Base-by-base conservation (phyloP, 2,797 vertebrate genomes). In the Florisuga fusca region DNA sequence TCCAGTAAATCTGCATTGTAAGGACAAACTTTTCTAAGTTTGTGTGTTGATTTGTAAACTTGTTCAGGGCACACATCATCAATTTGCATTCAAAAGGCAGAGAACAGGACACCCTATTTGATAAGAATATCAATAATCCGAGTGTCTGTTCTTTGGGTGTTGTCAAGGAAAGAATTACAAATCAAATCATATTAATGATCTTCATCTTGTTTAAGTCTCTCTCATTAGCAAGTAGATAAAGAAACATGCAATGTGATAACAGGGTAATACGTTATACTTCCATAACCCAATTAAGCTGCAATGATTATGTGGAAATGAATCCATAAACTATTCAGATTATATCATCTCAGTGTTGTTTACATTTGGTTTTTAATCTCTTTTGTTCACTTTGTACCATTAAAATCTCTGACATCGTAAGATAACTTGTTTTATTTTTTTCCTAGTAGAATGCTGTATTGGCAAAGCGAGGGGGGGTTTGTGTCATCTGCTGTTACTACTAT, bases 221-320 rank as follows among this genome's bases (percentile, higher is more conserved):
- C 96, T 74, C 67, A 91, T 94, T 92, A 96, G 34, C 74, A 83
- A 86, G 67, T 80, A 87, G 66, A 72, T 77, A 87, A 62, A 72
- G 61, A 78, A 80, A 64, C 63, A 12, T 29, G 17, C 17, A 53
- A 68, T 74, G 45, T 61, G 83, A 90, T 83, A 92, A 80, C 61
- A 72, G 29, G 26, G 51, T 88, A 87, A 95, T 89, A 79, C 7
- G 9, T 83, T 91, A 72, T 14, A 61, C 22, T 82, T 74, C 68
- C 48, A 48, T 80, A 81, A 69, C 26, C 71, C 51, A 84, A 72
- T 96, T 91, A 91, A 81, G 57, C 29, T 81, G 61, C 73, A 66
- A 66, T 78, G 79, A 94, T 96, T 93, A 73, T 58, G 66, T 84
- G 85, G 50, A 95, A 96, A 86, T 92, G 80, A 93, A 73, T 85